phyloP scores from a whole-genome alignment of 2,113 vertebrate genomes.

The Gambusia affinis region DNA sequence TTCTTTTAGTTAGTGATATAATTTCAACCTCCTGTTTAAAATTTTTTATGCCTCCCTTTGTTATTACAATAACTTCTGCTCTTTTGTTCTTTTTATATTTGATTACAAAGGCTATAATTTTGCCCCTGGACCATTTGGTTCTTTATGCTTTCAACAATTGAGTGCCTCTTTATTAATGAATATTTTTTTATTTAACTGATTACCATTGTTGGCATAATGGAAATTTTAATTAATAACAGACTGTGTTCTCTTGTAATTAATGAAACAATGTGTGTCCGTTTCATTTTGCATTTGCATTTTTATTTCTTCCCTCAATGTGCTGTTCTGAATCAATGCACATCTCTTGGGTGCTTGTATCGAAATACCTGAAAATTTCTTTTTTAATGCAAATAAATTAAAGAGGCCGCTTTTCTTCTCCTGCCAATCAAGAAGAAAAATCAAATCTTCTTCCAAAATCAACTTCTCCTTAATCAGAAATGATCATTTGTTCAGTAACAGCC shows the following conservation, averaged over 20 bases:
- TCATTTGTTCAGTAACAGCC: conserved; percentile 26
- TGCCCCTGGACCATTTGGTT: conserved; percentile 22
- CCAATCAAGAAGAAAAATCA: conserved; percentile 25
- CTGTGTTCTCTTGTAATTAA: conserved; percentile 66
- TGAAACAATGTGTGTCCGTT: conserved; percentile 44
- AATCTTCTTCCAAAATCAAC: conserved; percentile 14
- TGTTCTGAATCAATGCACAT: conserved; percentile 45
- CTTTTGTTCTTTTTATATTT: conserved; percentile 1
- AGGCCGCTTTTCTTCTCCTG: not conserved
- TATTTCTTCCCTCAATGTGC: conserved; percentile 51
- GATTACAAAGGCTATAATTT: conserved; percentile 12
- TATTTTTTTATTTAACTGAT: conserved; percentile 68
- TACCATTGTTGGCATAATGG: conserved; percentile 75
- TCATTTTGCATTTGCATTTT: conserved; percentile 50
- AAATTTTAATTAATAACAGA: conserved; percentile 78
- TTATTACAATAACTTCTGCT: conserved; percentile 1
- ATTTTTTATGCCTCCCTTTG: not conserved
- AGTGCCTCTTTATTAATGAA: conserved; percentile 49
- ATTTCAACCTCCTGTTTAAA: conserved; percentile 4
- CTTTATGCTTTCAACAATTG: conserved; percentile 50
- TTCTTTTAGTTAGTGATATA: conserved; percentile 5
- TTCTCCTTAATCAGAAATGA: conserved; percentile 18
- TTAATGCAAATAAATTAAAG: conserved; percentile 15
- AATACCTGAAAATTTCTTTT: conserved; percentile 17
- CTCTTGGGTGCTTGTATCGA: conserved; percentile 35